Base-by-base conservation (phyloP, 2,797 vertebrate species). In the Danio albolineatus region DNA sequence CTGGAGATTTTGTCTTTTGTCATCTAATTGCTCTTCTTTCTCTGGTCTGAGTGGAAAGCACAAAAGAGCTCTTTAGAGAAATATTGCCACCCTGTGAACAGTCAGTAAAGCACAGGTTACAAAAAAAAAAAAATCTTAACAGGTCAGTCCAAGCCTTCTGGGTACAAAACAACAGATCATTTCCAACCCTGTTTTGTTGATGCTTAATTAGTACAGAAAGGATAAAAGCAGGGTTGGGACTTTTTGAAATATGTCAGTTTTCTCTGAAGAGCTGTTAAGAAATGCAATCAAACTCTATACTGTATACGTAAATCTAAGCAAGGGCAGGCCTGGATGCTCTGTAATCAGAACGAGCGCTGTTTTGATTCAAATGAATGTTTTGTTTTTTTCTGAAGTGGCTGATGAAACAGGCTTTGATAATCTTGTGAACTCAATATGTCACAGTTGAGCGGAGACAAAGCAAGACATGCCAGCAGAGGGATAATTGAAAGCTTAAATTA, bases 11-110 rank as follows among this genome's bases (percentile, higher is more conserved):
- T 65, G 56, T 72, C 70, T 65, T 73, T 79, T 79, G 69, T 79
- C 69, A 19, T 65, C 5, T 73, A 65, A 79, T 73, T 79, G 59
- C 60, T 73, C 21, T 53, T 65, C 49, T 78, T 79, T 64, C 51
- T 73, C 19, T 57, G 16, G 16, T 73, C 49, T 46, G 78, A 72
- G 57, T 62, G 76, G 56, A 60, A 14, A 71, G 17, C 38, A 71
- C 39, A 79, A 79, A 71, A 79, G 76, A 62, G 60, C 69, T 79
- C 78, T 73, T 61, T 71, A 66, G 78, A 81, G 75, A 81, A 84
- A 86, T 73, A 78, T 81, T 81, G 85, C 83, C 85, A 83, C 83
- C 85, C 75, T 73, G 83, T 86, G 83, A 84, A 83, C 56, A 70
- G 51, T 59, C 38, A 19, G 56, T n/a, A 53, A 56, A 41, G 39